Percentiles rank a stretch among this genome's conserved stretches.
These are phyloP conservation scores for Takifugu ocellatus DNA, from an alignment of 2,797 vertebrate species.

Conservation along the genomic window DNA sequence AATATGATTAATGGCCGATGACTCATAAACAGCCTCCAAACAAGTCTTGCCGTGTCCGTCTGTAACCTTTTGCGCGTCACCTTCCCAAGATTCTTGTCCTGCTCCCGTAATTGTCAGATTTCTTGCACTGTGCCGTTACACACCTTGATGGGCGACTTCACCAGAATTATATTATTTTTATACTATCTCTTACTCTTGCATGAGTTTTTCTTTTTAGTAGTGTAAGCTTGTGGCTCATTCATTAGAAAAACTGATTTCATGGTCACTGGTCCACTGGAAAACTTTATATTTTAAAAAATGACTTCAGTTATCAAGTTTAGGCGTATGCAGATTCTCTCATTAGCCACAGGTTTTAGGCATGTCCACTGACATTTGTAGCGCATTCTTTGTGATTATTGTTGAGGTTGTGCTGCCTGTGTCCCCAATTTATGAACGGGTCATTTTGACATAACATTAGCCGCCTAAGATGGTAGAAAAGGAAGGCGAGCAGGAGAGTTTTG, in stretches of 20 bases:
- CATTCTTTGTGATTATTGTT: constrained; percentile 5
- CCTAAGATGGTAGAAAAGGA: constrained; percentile 32
- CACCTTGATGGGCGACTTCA: constrained; percentile 7
- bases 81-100: constrained; percentile 55
- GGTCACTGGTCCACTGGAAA: constrained; percentile 19
- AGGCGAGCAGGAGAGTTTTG: constrained; percentile 10
- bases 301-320: constrained; percentile 8
- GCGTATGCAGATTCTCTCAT: constrained; percentile 9
- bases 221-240: constrained; percentile 26
- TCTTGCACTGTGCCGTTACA: no score
- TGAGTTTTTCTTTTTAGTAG: constrained; percentile 22
- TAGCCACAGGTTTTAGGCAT: constrained; percentile 12
- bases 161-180: constrained; percentile 15
- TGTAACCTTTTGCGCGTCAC: constrained; percentile 55
- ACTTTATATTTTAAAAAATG: constrained; percentile 6
- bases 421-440: constrained; percentile 13
- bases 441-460: constrained; percentile 9
- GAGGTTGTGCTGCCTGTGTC: constrained; percentile 7
- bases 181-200: neutral
- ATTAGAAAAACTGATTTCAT: constrained; percentile 24
- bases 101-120: constrained; percentile 20
- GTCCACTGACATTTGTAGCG: constrained; percentile 6
- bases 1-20: constrained; percentile 77
- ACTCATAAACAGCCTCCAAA: constrained; percentile 75
- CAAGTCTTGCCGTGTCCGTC: constrained; percentile 59